Base-by-base conservation (phyloP, 2,888 invertebrate species). In the Drosophila borealis region DNA sequence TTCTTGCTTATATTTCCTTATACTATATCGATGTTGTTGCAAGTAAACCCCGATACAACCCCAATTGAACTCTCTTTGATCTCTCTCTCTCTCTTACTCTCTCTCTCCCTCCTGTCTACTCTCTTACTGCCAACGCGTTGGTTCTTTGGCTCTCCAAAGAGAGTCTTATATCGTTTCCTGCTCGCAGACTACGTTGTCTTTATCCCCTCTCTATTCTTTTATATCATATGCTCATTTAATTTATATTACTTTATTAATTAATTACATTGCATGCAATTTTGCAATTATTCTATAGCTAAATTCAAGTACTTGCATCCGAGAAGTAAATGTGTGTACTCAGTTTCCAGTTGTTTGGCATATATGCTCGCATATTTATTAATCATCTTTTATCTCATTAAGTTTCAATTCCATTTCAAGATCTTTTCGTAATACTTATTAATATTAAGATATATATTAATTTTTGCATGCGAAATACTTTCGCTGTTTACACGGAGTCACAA, bases 291-390 rank as follows among this genome's bases (percentile, higher is more conserved):
- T 11, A 10, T 36, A 33, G 41, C 17, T 5, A 39, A n/a, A 29
- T 51, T 51, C 10, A 45, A 61, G 45, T 64, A 59, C 57, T 62
- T 81, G 66, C 74, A 79, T 66, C 61, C 42, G 25, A 62, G 45
- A 73, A 78, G 87, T 88, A 83, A 86, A 88, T 89, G 88, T 88
- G 85, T 88, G 89, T 84, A 86, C 81, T 87, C 89, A 79, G 75
- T 81, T 88, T 71, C 66, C 67, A 68, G 66, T 74, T 51, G 39
- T 49, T 46, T 25, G 3, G 25, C 25, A 1, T 8, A 42, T 54
- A 33, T 53, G 41, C 19, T 59, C 39, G 29, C 39, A 33, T 34
- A 37, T 36, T 39, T 56, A 3, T 14, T 36, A 14, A 36, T 37
- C 6, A 25, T 46, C n/a, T n/a, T n/a, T 44, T 54, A 29, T 29